phyloP scores from a whole-genome alignment of 2,888 invertebrate genomes.

The Tricholauxania praeusta region DNA sequence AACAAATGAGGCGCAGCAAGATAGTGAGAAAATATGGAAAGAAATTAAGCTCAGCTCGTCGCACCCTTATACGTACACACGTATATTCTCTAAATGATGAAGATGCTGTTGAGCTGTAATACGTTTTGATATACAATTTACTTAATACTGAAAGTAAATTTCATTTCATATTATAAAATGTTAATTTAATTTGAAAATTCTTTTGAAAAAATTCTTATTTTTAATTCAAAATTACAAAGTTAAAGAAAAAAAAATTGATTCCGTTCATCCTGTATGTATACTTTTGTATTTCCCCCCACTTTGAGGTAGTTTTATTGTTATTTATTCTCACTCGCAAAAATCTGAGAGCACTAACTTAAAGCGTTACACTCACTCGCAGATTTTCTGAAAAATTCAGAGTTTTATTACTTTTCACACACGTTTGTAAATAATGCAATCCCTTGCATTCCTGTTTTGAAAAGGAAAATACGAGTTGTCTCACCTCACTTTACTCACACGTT shows the following conservation, averaged over 20 bases:
- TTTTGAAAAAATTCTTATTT: too few relatives aligned
- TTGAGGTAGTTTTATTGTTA: conserved; percentile 28
- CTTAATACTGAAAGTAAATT: too few relatives aligned
- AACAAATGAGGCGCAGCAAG: too few relatives aligned
- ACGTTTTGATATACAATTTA: too few relatives aligned
- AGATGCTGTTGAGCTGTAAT: too few relatives aligned
- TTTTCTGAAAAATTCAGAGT: not conserved
- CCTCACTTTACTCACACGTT: not conserved
- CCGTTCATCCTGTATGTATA: conserved; percentile 22
- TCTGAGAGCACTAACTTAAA: not conserved
- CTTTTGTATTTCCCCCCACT: conserved; percentile 27
- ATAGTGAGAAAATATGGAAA: too few relatives aligned
- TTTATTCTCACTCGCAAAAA: conserved; percentile 25
- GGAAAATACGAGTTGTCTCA: not conserved
- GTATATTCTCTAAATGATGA: too few relatives aligned
- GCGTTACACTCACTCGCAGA: not conserved
- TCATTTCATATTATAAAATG: too few relatives aligned
- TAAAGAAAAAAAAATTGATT: too few relatives aligned
- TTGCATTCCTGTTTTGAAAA: conserved; percentile 27
- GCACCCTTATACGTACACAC: not conserved
- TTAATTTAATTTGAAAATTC: too few relatives aligned
- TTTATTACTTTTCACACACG: not conserved
- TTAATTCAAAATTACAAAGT: too few relatives aligned
- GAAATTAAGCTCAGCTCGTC: too few relatives aligned
- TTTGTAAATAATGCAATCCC: conserved; percentile 31